Conservation (phyloP, 2,797 vertebrate genomes). For the Calcarius lapponicus region DNA sequence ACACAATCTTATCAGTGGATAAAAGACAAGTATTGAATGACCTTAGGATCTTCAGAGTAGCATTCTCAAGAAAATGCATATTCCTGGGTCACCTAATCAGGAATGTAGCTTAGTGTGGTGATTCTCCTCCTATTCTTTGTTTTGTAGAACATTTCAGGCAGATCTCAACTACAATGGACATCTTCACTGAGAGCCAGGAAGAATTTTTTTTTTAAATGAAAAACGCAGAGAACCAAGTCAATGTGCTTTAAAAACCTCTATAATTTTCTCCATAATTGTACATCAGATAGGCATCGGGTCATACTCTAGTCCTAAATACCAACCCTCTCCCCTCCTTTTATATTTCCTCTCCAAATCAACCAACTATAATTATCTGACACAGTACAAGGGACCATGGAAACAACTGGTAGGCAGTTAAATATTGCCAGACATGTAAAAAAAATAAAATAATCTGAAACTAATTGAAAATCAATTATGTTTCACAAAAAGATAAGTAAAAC, state of each 20-base stretch:
- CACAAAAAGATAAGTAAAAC: neutral
- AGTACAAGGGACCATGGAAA: neutral
- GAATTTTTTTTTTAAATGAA: neutral
- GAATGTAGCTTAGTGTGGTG: neutral
- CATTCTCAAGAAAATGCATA: neutral
- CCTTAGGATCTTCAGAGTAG: neutral
- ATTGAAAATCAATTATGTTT: neutral
- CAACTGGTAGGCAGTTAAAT: neutral
- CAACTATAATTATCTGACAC: neutral
- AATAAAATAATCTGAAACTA: neutral
- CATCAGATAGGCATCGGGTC: neutral
- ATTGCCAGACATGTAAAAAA: neutral
- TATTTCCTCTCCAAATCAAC: neutral
- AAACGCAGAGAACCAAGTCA: neutral
- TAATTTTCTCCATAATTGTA: neutral
- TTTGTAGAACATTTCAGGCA: neutral
- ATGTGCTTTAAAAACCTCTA: neutral
- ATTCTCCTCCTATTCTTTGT: neutral
- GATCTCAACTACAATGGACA: neutral
- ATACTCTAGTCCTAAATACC: neutral
- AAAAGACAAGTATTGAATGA: slow-evolving; percentile 2
- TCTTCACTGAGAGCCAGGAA: neutral
- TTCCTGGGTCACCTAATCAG: neutral
- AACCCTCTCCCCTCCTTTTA: neutral
- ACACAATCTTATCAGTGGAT: slow-evolving; percentile 20